Base-by-base conservation (phyloP, 2,888 invertebrate genomes). In the Allolobophora icterica region DNA sequence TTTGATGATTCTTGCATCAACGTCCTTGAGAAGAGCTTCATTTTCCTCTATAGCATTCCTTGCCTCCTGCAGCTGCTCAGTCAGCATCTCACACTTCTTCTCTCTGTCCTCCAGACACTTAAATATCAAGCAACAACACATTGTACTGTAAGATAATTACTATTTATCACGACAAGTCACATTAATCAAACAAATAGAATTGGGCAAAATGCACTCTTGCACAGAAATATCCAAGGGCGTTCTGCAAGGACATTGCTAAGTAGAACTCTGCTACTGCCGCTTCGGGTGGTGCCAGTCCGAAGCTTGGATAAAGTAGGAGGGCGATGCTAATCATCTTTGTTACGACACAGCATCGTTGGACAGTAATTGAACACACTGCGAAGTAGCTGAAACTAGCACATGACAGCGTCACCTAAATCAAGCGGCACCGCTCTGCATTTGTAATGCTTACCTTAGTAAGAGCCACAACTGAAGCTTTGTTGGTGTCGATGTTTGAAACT, bases 31-130 rank as follows among this genome's bases (percentile, higher is more conserved):
- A 19, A 97, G 94, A 92, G 92, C 90, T 19, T 92, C 92, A 84
- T 92, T 92, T 11, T 84, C 92, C 34, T 97, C 96, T 95, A 98
- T 97, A 96, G 98, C 97, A 89, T 93, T 93, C 17, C 94, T 93
- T 35, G 94, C 97, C 93, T 97, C 96, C 90, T 96, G 96, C 71
- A 98, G 95, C 95, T 97, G 97, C 15, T 96, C 96, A 95, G 97
- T 97, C 38, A 98, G 95, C 93, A 97, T 96, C 93, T 96, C 96
- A 91, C 98, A 97, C 95, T 97, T 97, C 87, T 96, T 95, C 93
- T 97, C 97, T 90, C 97, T 96, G 89, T 96, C 96, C 90, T 96
- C 96, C 34, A 97, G 94, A 30, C 96, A 96, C 96, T 96, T 84
- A 24, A 45, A 84, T 40, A 90, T 45, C 89, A 30, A 42, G 8